Conservation (phyloP, 2,113 vertebrate genomes). For the Sigmodon hispidus region DNA sequence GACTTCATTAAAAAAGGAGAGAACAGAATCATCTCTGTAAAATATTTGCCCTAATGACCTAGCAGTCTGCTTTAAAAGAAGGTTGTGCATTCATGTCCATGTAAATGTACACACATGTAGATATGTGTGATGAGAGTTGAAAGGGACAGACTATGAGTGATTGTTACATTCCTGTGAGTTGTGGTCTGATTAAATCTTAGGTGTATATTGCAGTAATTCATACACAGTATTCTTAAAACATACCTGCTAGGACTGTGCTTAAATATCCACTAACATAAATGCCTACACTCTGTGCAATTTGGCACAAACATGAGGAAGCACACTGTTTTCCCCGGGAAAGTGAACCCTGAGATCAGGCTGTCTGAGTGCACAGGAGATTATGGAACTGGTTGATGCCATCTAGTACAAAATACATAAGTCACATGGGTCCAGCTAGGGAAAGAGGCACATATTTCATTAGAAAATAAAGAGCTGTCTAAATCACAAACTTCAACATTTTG, state of each 20-base stretch:
- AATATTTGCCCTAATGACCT: slow-evolving; percentile 33
- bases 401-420: slow-evolving; percentile 32
- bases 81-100: neutral
- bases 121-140: neutral
- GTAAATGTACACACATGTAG: neutral
- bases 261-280: slow-evolving; percentile 39
- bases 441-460: slow-evolving; percentile 56
- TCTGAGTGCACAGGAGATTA: slow-evolving; percentile 32
- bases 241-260: slow-evolving; percentile 59
- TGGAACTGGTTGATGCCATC: neutral
- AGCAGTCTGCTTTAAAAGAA: slow-evolving; percentile 3
- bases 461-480: slow-evolving; percentile 56
- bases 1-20: slow-evolving; percentile 37
- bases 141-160: slow-evolving; percentile 19
- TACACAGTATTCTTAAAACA: slow-evolving; percentile 59
- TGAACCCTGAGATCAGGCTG: slow-evolving; percentile 1
- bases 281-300: slow-evolving; percentile 37
- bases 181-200: slow-evolving; percentile 35
- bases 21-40: slow-evolving; percentile 44
- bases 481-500: slow-evolving; percentile 51
- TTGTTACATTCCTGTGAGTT: slow-evolving; percentile 21
- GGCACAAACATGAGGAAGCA: slow-evolving; percentile 35
- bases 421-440: neutral
- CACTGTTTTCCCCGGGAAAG: slow-evolving; percentile 51
- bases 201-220: slow-evolving; percentile 42